Percentiles rank a stretch among this genome's conserved stretches.
Conservation (phyloP, 2,797 vertebrate genomes). For the Myotis findleyi region DNA sequence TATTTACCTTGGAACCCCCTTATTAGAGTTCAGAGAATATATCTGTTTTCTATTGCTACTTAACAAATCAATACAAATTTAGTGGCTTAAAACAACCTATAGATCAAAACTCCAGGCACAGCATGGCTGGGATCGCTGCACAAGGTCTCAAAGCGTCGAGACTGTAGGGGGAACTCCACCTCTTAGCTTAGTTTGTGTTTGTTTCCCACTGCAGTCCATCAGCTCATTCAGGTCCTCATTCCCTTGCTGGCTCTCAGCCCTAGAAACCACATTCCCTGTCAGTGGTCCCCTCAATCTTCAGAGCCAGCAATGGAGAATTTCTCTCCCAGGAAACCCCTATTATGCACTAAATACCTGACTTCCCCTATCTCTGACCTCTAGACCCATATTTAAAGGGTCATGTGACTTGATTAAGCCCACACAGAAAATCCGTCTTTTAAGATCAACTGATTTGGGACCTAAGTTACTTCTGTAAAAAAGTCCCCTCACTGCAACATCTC, state of each 20-base stretch:
- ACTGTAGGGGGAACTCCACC: not conserved
- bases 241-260: not conserved
- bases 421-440: conserved; percentile 38
- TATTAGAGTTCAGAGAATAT: not conserved
- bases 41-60: not conserved
- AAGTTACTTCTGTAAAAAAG: conserved; percentile 32
- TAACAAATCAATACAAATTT: not conserved
- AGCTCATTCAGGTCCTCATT: not conserved
- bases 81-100: not conserved
- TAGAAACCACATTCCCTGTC: no score
- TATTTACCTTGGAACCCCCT: not conserved
- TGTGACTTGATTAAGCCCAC: not conserved
- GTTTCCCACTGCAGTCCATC: no score
- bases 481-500: not conserved
- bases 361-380: not conserved
- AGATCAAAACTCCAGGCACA: not conserved
- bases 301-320: not conserved
- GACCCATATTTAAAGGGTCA: not conserved
- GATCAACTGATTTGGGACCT: not conserved
- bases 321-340: not conserved
- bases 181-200: not conserved
- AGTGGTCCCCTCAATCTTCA: not conserved
- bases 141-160: not conserved
- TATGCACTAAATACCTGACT: not conserved
- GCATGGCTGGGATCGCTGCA: not conserved